phyloP scores from a whole-genome alignment of 2,888 invertebrate species.

The Pterobdella sp. region DNA sequence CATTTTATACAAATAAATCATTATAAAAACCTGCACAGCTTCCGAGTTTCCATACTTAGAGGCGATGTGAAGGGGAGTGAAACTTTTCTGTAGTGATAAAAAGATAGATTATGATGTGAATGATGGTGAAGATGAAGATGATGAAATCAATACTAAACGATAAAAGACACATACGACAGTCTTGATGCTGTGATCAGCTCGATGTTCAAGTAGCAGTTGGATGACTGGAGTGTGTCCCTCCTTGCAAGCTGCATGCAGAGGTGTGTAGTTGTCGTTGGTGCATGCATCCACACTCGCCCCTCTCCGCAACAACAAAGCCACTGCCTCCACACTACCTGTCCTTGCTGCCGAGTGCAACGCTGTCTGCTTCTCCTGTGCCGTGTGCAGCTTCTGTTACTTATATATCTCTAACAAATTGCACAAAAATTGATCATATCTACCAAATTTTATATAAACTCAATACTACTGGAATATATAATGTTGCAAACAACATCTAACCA shows the following conservation, averaged over 20 bases:
- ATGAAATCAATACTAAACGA: neutral
- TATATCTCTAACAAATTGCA: too few species aligned
- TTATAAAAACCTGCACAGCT: constrained; percentile 78
- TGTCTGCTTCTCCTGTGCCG: constrained; percentile 76
- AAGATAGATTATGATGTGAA: neutral
- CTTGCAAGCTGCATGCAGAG: constrained; percentile 85
- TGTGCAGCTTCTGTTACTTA: neutral
- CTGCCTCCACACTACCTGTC: constrained; percentile 95
- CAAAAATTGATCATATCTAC: neutral
- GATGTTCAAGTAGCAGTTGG: constrained; percentile 85
- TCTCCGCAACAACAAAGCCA: constrained; percentile 86
- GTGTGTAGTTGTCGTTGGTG: constrained; percentile 95
- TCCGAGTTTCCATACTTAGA: constrained; percentile 90
- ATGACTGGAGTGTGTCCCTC: constrained; percentile 93
- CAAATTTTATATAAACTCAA: neutral
- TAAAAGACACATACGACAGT: constrained; percentile 61
- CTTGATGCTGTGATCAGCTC: constrained; percentile 78
- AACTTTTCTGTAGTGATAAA: constrained; percentile 61
- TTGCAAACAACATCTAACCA: too few species aligned
- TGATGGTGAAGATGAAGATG: neutral
- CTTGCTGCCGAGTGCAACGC: constrained; percentile 89
- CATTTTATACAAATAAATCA: too few species aligned
- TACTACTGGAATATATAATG: neutral
- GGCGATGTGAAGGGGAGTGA: constrained; percentile 93
- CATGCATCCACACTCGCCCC: constrained; percentile 89